A percentile compares a stretch with the other conserved stretches of the same genome.
phyloP scores from a whole-genome alignment of 1,140 invertebrate species.

The Heliconius hewitsoni region DNA sequence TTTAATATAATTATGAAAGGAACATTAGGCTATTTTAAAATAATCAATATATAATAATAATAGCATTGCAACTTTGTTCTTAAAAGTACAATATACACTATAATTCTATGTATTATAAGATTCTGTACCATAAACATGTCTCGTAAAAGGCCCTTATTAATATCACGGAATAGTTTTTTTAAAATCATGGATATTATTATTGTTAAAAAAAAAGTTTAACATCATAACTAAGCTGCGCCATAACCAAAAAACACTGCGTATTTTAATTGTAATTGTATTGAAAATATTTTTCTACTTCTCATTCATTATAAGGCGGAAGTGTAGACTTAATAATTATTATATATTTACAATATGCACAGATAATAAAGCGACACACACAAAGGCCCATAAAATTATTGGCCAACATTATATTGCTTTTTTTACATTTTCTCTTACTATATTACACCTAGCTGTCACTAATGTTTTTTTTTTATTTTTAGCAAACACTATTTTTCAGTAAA shows the following conservation, averaged over 20 bases:
- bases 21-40: background rate
- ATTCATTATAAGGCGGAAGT: conserved; percentile 74
- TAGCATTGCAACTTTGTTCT: conserved; percentile 3
- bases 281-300: conserved; percentile 49
- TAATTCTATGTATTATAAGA: background rate
- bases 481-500: background rate
- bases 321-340: conserved; percentile 62
- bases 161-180: conserved; percentile 4
- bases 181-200: conserved; percentile 7
- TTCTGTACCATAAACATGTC: conserved; percentile 2
- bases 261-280: conserved; percentile 25
- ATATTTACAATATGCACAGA: conserved; percentile 79
- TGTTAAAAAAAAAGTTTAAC: conserved; percentile 1
- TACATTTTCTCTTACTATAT: conserved; percentile 16
- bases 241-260: conserved; percentile 8
- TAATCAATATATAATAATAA: background rate
- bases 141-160: conserved; percentile 7
- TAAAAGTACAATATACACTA: conserved; percentile 1
- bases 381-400: conserved; percentile 51
- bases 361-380: conserved; percentile 62
- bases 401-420: conserved; percentile 63
- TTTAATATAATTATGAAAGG: too few species aligned
- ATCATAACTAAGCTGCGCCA: background rate
- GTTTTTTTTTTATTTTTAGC: conserved; percentile 18
- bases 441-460: conserved; percentile 24